These are phyloP conservation scores for Malurus alboscapulatus DNA, from an alignment of 2,113 vertebrate genomes.

Conservation along the genomic window DNA sequence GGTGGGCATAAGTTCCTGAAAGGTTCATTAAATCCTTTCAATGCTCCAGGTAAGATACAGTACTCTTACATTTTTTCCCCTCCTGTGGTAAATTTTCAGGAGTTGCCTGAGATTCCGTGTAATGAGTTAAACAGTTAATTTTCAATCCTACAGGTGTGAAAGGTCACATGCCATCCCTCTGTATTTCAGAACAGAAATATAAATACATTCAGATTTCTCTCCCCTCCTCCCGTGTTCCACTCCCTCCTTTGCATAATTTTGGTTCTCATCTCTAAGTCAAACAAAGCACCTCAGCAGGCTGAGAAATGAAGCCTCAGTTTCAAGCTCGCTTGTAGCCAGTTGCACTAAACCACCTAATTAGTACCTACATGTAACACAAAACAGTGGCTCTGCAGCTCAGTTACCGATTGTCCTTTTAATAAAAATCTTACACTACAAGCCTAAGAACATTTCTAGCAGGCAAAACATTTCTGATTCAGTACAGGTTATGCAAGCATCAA, in stretches of 20 bases:
- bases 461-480: slow-evolving; percentile 74
- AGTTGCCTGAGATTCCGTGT: not conserved
- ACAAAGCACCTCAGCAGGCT: not conserved
- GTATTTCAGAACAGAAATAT: slow-evolving; percentile 11
- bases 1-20: not conserved
- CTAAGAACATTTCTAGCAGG: slow-evolving; percentile 70
- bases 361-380: not conserved
- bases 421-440: slow-evolving; percentile 63
- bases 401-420: slow-evolving; percentile 63
- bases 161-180: not conserved
- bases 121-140: not conserved
- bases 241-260: not conserved
- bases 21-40: not conserved
- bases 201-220: not conserved
- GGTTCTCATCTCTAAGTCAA: not conserved
- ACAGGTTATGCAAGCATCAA: slow-evolving; percentile 77
- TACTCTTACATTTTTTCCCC: not conserved
- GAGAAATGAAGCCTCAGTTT: slow-evolving; percentile 33
- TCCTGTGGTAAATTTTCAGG: not conserved
- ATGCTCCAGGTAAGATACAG: not conserved
- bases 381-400: slow-evolving; percentile 61
- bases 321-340: slow-evolving; percentile 37
- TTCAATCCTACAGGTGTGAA: not conserved
- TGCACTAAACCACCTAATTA: slow-evolving; percentile 41
- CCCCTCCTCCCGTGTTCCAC: not conserved